Evolutionary conservation across 2,797 vertebrate genomes (phyloP), one percentile per base, ranked within the genome.

Genomic region (Centroberyx gerrardi): DNA sequence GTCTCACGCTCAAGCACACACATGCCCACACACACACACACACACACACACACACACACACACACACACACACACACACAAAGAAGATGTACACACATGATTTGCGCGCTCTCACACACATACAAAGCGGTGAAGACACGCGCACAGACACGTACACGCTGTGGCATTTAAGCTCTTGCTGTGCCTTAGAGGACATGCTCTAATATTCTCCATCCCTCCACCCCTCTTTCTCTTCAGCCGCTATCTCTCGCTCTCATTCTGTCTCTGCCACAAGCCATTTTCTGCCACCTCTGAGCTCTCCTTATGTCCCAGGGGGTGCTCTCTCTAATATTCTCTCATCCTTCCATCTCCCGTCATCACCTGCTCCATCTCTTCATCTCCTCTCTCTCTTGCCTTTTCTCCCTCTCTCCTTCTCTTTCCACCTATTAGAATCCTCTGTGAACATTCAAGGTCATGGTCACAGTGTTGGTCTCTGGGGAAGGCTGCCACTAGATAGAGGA

Each of bases 131-230:
- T 65, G 58, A 65, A 54, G 69, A 67, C 44, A 46, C 27, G 6
- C 40, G 66, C 72, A 33, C 80, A 22, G 52, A 62, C 62, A 10
- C 27, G n/a, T 72, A 87, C 91, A 87, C 68, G 56, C 81, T 66
- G 77, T 91, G 90, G 85, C 90, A 90, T 93, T 93, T 92, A 88
- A 87, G 87, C 85, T 77, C 82, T 82, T 31, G 78, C 88, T 90
- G 87, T 74, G 90, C 88, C 86, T 88, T 91, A 81, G 83, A 93
- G 91, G 91, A 92, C 90, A 81, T 83, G 75, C 84, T 90, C 83
- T 89, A 90, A 88, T 90, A 90, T 88, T 87, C 76, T 78, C 80
- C 71, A 72, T 82, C 81, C 75, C 76, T 87, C 76, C 78, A 56
- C 46, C 68, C 79, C 65, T 83, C 78, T 68, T 76, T 68, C 82